Evolutionary conservation across 2,113 vertebrate genomes (phyloP).

Genomic region (Solenodon paradoxus): DNA sequence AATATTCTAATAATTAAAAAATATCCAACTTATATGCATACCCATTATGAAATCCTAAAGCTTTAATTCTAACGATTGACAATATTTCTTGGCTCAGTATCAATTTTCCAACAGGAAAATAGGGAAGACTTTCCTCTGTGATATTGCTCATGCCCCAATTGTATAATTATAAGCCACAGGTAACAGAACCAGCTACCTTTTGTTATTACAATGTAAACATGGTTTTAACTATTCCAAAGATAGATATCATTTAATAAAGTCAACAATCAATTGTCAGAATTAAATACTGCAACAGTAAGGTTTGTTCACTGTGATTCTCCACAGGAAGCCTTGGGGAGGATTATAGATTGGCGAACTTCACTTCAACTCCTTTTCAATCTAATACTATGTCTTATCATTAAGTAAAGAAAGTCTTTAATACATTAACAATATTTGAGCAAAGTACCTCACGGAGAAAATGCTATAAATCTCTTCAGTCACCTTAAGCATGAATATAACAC

Average conservation of each 20-base stretch:
- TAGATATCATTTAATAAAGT: neutral
- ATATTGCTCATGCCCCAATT: neutral
- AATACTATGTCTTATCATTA: slow-evolving; percentile 23
- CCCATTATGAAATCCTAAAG: neutral
- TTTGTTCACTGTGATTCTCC: neutral
- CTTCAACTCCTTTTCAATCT: slow-evolving; percentile 33
- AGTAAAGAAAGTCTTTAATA: slow-evolving; percentile 58
- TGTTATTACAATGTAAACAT: neutral
- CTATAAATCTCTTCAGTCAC: neutral
- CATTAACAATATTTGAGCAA: slow-evolving; percentile 41
- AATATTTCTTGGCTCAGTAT: neutral
- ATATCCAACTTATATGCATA: neutral
- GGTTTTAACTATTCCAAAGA: slow-evolving; percentile 45
- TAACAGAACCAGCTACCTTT: neutral
- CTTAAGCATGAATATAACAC: neutral
- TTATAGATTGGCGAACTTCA: slow-evolving; percentile 40
- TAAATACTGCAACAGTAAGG: neutral
- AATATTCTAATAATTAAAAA: neutral
- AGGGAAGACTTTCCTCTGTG: neutral
- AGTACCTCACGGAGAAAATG: slow-evolving; percentile 34
- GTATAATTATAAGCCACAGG: neutral
- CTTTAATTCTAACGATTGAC: neutral
- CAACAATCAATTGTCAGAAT: slow-evolving; percentile 21
- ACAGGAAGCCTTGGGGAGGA: slow-evolving; percentile 8
- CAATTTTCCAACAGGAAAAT: neutral